phyloP scores from a whole-genome alignment of 2,888 invertebrate genomes.

The Temnothorax rugatulus region DNA sequence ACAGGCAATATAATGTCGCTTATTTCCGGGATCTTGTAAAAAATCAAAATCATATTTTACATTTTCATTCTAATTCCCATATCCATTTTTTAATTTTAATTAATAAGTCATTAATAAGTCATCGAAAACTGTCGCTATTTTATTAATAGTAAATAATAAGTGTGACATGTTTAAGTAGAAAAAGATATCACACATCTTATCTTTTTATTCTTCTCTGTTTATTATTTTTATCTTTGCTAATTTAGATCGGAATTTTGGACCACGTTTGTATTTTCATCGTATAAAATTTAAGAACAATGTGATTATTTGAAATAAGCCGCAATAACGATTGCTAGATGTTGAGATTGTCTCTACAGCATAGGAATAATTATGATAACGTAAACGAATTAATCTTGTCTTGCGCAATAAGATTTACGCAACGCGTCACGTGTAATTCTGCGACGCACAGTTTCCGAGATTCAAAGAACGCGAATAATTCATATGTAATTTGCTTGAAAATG shows the following conservation, averaged over 20 bases:
- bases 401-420: conserved; percentile 41
- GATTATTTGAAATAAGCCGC: conserved; percentile 1
- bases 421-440: not conserved
- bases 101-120: not conserved
- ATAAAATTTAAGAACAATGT: not conserved
- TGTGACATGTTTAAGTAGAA: no score
- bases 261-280: not conserved
- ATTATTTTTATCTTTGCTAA: not conserved
- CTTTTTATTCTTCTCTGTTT: not conserved
- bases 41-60: not conserved
- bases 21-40: not conserved
- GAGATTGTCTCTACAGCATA: not conserved
- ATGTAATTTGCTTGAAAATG: conserved; percentile 14
- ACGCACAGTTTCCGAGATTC: not conserved
- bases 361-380: conserved; percentile 15
- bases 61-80: not conserved
- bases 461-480: conserved; percentile 3
- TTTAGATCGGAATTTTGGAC: not conserved
- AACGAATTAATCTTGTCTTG: conserved; percentile 44
- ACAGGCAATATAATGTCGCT: not conserved
- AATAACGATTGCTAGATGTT: not conserved
- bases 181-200: not conserved
- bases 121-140: not conserved
- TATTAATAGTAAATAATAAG: not conserved
- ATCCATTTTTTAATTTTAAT: not conserved